Evolutionary conservation across 2,888 invertebrate species (phyloP), one percentile per base, ranked within the genome.

Genomic region (Eilema depressum): DNA sequence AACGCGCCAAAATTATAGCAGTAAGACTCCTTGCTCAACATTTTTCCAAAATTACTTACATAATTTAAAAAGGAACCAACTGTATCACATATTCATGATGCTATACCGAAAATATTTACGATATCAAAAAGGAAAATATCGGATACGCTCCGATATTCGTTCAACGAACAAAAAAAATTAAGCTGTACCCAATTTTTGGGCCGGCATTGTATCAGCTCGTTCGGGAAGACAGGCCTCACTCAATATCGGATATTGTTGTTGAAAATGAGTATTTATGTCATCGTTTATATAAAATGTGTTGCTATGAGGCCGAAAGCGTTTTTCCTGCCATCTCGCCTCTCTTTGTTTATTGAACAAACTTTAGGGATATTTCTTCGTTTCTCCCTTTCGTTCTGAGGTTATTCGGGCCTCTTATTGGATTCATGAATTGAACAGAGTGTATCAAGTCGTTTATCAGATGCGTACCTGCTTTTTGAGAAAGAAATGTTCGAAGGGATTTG

Each of bases 241-340:
- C 95, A 94, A 94, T 95, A 95, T 94, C 94, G 93, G 93, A 95
- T 93, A 95, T 95, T 95, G 95, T 94, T 94, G 93, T 92, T 90
- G 89, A 92, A 94, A 95, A 95, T 94, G 93, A 95, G 93, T 94
- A 94, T 95, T 95, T 95, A 94, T 92, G 93, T 92, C 93, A 93
- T 93, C 93, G 92, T 93, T 93, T 90, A 90, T 92, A 91, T 92
- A 92, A 93, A 93, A 92, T 93, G 94, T 91, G 91, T 88, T 84
- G 86, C 83, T 84, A 85, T 86, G 88, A 86, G 84, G 82, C 79
- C 86, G 78, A 75, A 78, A 87, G 82, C 86, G 86, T 85, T 88
- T 85, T 86, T 86, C 83, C 82, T 77, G 85, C 86, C 85, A 88
- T 86, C 89, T 78, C 82, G 84, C 84, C 84, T 85, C 78, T 78